These are phyloP conservation scores for Ciconia stormi DNA, from an alignment of 2,113 vertebrate species.

Conservation along the genomic window DNA sequence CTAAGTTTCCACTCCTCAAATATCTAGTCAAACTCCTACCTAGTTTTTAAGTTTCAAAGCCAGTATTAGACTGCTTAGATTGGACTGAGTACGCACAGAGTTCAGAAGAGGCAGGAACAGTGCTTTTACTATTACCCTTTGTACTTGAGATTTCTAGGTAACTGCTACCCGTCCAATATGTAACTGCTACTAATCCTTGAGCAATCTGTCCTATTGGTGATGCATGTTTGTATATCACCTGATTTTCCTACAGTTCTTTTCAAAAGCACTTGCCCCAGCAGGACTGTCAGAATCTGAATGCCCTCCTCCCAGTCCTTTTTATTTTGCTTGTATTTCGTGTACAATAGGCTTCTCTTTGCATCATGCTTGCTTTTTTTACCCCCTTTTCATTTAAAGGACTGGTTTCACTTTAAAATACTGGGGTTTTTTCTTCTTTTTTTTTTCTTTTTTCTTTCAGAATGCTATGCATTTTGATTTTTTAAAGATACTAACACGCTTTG, in stretches of 20 bases:
- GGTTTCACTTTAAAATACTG: background rate
- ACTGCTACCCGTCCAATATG: background rate
- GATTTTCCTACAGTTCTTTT: background rate
- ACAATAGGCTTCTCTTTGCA: background rate
- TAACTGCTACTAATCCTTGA: background rate
- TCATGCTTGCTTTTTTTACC: background rate
- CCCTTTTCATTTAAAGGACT: background rate
- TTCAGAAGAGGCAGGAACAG: background rate
- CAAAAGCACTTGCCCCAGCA: background rate
- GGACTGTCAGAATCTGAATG: background rate
- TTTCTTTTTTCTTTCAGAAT: background rate
- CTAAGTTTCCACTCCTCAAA: background rate
- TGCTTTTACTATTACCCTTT: background rate
- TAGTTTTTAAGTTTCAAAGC: background rate
- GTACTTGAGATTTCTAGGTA: background rate
- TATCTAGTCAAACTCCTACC: background rate
- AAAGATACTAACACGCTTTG: background rate
- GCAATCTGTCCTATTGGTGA: background rate
- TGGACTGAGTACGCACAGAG: too few relatives aligned
- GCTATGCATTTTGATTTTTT: background rate
- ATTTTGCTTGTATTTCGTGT: background rate
- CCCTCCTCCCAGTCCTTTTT: background rate
- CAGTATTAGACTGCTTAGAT: background rate
- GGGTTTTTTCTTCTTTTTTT: accelerated
- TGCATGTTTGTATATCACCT: background rate